Evolutionary conservation across 2,113 vertebrate species (phyloP).

Genomic region (Ancistrus triradiatus): DNA sequence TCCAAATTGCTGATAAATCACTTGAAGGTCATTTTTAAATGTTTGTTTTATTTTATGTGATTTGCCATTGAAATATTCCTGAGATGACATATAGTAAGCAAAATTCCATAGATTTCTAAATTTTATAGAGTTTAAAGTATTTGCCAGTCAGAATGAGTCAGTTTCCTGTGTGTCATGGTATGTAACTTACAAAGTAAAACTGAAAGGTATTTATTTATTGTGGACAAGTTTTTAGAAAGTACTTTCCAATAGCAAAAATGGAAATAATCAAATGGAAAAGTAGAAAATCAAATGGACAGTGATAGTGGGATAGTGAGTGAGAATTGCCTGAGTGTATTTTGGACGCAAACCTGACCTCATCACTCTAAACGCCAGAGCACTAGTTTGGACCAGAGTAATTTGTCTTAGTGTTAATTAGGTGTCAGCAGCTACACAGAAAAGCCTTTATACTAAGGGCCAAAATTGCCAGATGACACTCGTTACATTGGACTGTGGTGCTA

Average conservation of each 20-base stretch:
- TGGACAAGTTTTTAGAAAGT: too few relatives aligned
- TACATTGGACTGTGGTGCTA: constrained; percentile 20
- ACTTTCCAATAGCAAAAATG: too few relatives aligned
- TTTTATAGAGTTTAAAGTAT: too few relatives aligned
- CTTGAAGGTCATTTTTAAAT: constrained; percentile 16
- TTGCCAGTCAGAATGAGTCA: too few relatives aligned
- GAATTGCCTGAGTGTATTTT: too few relatives aligned
- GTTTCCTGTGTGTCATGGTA: too few relatives aligned
- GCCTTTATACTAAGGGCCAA: constrained; percentile 40
- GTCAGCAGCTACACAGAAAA: constrained; percentile 34
- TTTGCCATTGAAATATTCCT: constrained; percentile 1
- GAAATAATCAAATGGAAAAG: too few relatives aligned
- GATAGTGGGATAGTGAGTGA: too few relatives aligned
- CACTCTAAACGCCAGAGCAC: constrained; percentile 26
- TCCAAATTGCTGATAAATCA: constrained; percentile 3
- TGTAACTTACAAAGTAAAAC: too few relatives aligned
- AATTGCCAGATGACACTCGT: constrained; percentile 30
- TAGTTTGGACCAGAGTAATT: constrained; percentile 35
- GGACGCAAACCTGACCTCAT: constrained; percentile 14
- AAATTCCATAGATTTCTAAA: neutral
- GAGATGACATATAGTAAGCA: neutral
- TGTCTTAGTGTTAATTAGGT: constrained; percentile 43
- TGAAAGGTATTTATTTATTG: too few relatives aligned
- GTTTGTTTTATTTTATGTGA: constrained; percentile 3
- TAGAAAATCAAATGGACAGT: too few relatives aligned